Percentiles rank a stretch among this genome's conserved stretches.
Conservation (phyloP, 1,140 invertebrate species). For the Tetranychus urticae region DNA sequence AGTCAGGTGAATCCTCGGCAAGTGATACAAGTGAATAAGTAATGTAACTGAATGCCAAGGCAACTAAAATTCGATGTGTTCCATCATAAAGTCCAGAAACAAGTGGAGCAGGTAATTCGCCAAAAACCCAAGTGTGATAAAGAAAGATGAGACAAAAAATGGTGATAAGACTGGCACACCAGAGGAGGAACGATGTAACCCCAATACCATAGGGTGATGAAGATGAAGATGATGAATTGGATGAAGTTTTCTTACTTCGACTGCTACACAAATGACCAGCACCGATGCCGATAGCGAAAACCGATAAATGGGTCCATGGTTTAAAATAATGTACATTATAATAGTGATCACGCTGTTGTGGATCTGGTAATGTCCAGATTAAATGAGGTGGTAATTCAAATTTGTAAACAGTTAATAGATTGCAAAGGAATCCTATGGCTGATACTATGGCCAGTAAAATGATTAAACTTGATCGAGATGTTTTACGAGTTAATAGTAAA, state of each 20-base stretch:
- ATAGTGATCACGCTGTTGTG: slow-evolving; percentile 8
- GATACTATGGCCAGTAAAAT: not conserved
- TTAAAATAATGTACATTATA: slow-evolving; percentile 6
- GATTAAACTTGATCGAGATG: not conserved
- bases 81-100: slow-evolving; percentile 8
- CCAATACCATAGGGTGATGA: not conserved
- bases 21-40: not conserved
- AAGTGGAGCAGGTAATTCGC: slow-evolving; percentile 3
- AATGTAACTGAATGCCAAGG: not conserved
- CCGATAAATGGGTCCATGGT: slow-evolving; percentile 10
- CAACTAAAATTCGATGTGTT: not conserved
- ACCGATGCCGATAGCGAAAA: slow-evolving; percentile 8
- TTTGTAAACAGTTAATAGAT: slow-evolving; percentile 10
- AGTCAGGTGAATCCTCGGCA: not conserved
- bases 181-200: not conserved
- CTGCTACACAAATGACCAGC: slow-evolving; percentile 3
- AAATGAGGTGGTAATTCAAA: slow-evolving; percentile 13
- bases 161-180: not conserved
- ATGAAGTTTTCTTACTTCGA: not conserved
- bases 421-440: slow-evolving; percentile 9
- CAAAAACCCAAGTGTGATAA: slow-evolving; percentile 4
- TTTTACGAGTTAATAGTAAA: slow-evolving; percentile 2
- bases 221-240: not conserved
- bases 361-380: slow-evolving; percentile 12
- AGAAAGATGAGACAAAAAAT: not conserved